These are phyloP conservation scores for Zophobas morio DNA, from an alignment of 1,140 invertebrate genomes.

Conservation along the genomic window DNA sequence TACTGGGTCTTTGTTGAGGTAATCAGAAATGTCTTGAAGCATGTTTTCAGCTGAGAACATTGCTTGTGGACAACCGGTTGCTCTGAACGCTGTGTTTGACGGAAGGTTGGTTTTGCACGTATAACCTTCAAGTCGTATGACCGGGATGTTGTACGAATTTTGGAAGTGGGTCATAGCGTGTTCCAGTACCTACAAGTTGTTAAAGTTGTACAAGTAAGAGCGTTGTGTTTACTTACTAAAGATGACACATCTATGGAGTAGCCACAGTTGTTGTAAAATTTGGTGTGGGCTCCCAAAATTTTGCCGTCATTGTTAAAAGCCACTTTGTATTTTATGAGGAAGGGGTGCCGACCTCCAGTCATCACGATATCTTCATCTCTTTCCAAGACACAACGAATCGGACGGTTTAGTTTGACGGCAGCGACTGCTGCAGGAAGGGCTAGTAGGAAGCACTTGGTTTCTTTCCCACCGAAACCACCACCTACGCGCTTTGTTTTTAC, in stretches of 20 bases:
- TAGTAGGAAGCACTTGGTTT: slow-evolving; percentile 78
- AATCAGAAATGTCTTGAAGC: slow-evolving; percentile 82
- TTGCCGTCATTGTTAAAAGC: slow-evolving; percentile 83
- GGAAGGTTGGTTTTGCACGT: slow-evolving; percentile 89
- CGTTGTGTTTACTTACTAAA: slow-evolving; percentile 73
- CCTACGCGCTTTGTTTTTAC: slow-evolving; percentile 89
- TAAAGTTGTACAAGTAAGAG: too few species aligned
- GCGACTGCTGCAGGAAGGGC: slow-evolving; percentile 80
- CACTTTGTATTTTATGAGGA: slow-evolving; percentile 89
- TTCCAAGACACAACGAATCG: slow-evolving; percentile 91
- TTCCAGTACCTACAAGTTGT: background rate
- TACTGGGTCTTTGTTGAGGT: slow-evolving; percentile 75
- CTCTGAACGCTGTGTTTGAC: slow-evolving; percentile 92
- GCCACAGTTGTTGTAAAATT: slow-evolving; percentile 89
- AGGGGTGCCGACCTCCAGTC: slow-evolving; percentile 91
- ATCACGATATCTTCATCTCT: slow-evolving; percentile 95
- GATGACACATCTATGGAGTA: slow-evolving; percentile 87
- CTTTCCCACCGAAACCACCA: slow-evolving; percentile 97
- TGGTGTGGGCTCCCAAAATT: slow-evolving; percentile 80
- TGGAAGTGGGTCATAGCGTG: slow-evolving; percentile 85
- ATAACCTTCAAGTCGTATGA: slow-evolving; percentile 77
- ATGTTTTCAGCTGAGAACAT: slow-evolving; percentile 89
- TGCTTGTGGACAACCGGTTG: slow-evolving; percentile 91
- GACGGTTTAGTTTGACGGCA: slow-evolving; percentile 80
- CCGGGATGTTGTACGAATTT: slow-evolving; percentile 85